phyloP scores from a whole-genome alignment of 1,140 invertebrate species.

The Orchestia grillus region DNA sequence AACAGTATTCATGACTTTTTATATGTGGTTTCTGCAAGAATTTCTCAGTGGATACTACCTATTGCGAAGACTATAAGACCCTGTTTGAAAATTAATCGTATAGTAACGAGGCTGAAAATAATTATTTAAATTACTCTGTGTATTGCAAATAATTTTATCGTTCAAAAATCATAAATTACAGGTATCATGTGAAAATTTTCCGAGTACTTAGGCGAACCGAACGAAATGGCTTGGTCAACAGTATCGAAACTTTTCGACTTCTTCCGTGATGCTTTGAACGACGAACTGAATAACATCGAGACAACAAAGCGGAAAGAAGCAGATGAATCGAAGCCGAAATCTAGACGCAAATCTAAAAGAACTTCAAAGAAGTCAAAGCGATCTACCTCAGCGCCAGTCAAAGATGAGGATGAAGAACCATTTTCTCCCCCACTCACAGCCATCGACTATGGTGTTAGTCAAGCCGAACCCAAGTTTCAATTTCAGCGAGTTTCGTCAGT shows the following conservation, averaged over 20 bases:
- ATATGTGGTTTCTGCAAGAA: neutral
- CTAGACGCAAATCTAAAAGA: neutral
- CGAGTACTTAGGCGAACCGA: neutral
- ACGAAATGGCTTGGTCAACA: neutral
- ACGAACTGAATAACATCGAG: neutral
- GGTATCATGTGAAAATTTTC: neutral
- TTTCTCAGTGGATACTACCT: neutral
- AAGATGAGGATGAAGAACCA: neutral
- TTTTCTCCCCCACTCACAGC: neutral
- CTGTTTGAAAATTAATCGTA: neutral
- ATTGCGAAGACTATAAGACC: neutral
- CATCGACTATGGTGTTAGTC: neutral
- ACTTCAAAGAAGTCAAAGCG: neutral
- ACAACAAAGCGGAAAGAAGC: neutral
- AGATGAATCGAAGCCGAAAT: neutral
- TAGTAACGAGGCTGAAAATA: neutral
- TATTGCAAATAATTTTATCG: neutral
- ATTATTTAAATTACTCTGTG: neutral
- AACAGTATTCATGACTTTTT: neutral
- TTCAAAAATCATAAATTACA: neutral
- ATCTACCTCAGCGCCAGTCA: neutral
- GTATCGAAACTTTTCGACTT: constrained; percentile 33
- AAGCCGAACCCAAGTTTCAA: neutral
- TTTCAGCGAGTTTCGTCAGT: neutral
- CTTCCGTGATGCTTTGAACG: constrained; percentile 23